phyloP scores from a whole-genome alignment of 2,113 vertebrate species.

The Myotis davidii region DNA sequence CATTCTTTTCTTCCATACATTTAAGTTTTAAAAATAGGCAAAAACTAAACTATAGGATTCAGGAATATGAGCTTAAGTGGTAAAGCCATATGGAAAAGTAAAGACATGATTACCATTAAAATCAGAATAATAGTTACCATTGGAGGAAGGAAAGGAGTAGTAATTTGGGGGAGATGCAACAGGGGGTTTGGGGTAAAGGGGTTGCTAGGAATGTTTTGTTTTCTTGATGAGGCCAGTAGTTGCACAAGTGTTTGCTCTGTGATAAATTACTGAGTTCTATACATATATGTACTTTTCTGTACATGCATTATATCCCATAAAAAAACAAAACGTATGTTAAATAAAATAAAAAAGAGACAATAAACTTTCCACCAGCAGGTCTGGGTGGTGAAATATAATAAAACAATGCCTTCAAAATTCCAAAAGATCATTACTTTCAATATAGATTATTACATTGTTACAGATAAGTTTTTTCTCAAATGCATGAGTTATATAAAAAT shows the following conservation, averaged over 20 bases:
- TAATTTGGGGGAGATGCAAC: background rate
- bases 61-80: background rate
- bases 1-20: background rate
- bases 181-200: background rate
- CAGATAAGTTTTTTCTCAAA: background rate
- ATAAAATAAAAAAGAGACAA: background rate
- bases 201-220: background rate
- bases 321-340: background rate
- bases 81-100: slow-evolving; percentile 9
- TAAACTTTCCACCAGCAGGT: background rate
- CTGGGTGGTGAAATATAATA: background rate
- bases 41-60: background rate
- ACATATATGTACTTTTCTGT: background rate
- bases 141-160: background rate
- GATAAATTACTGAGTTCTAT: background rate
- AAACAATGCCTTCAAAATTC: background rate
- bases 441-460: background rate
- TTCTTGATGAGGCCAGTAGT: background rate
- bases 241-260: background rate
- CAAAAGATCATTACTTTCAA: background rate
- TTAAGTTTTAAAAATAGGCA: background rate
- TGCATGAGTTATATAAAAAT: background rate
- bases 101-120: background rate
- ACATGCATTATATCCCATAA: background rate
- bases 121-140: background rate